Evolutionary conservation across 1,140 invertebrate genomes (phyloP).

Genomic region (Penaeus indicus): DNA sequence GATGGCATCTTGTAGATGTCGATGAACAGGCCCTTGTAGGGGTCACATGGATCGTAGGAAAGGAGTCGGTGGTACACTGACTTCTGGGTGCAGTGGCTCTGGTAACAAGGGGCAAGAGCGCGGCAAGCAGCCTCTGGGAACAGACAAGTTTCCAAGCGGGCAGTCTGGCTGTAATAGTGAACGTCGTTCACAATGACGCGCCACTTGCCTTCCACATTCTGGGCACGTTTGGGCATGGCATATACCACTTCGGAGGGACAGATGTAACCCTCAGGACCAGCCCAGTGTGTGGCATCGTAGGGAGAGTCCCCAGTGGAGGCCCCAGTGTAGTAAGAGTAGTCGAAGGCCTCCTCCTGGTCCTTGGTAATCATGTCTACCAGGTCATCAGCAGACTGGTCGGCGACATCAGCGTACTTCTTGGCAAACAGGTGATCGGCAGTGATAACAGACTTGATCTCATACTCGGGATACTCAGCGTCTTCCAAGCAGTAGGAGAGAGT

Average conservation of each 20-base stretch:
- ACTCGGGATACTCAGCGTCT: no score
- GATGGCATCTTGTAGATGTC: slow-evolving; percentile 68
- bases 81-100: slow-evolving; percentile 68
- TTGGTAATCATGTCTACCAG: slow-evolving; percentile 66
- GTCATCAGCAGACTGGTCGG: slow-evolving; percentile 67
- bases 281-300: background rate
- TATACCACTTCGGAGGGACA: no score
- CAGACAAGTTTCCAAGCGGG: slow-evolving; percentile 66
- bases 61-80: slow-evolving; percentile 68
- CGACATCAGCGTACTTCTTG: slow-evolving; percentile 53
- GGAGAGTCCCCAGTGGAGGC: slow-evolving; percentile 64
- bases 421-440: no score
- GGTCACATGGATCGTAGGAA: slow-evolving; percentile 68
- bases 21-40: slow-evolving; percentile 68
- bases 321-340: slow-evolving; percentile 67
- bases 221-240: slow-evolving; percentile 68
- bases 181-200: slow-evolving; percentile 68
- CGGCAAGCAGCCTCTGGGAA: slow-evolving; percentile 67
- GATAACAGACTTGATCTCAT: no score
- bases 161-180: slow-evolving; percentile 68
- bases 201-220: slow-evolving; percentile 68
- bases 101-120: slow-evolving; percentile 67
- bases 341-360: slow-evolving; percentile 66
- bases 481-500: no score
- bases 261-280: no score